A percentile compares a stretch with the other conserved stretches of the same genome.
phyloP scores from a whole-genome alignment of 1,140 invertebrate genomes.

The Leptestheria dahalacensis region DNA sequence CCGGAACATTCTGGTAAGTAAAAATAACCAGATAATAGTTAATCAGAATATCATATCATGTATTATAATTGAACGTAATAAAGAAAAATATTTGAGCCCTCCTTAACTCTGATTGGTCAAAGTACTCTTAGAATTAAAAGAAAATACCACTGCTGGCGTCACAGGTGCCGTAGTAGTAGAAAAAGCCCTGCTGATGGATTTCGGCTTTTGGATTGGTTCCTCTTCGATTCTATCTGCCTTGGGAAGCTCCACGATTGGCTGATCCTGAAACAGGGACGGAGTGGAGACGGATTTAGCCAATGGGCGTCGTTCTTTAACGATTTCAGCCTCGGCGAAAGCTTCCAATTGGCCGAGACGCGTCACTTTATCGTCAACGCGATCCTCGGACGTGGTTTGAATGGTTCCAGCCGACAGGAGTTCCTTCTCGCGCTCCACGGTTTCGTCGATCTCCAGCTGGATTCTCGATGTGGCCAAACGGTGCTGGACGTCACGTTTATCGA shows the following conservation, averaged over 20 bases:
- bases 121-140: too few species aligned
- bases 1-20: too few species aligned
- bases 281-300: neutral
- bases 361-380: conserved; percentile 27
- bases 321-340: neutral
- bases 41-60: too few species aligned
- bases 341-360: neutral
- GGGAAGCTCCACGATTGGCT: neutral
- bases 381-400: conserved; percentile 29
- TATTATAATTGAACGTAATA: too few species aligned
- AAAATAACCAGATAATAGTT: too few species aligned
- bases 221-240: neutral
- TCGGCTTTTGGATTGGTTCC: neutral
- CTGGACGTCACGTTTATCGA: conserved; percentile 23
- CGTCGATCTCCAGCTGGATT: conserved; percentile 33
- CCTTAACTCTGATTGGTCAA: too few species aligned
- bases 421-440: conserved; percentile 29
- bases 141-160: too few species aligned
- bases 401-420: conserved; percentile 28
- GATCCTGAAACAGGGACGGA: neutral
- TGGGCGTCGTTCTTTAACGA: conserved; percentile 16
- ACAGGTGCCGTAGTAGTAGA: neutral
- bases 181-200: conserved; percentile 34
- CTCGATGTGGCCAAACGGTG: conserved; percentile 28
- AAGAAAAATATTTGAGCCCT: too few species aligned